Evolutionary conservation across 2,888 invertebrate genomes (phyloP), one percentile per base, ranked within the genome.

Genomic region (Dasysyrphus albostriatus): DNA sequence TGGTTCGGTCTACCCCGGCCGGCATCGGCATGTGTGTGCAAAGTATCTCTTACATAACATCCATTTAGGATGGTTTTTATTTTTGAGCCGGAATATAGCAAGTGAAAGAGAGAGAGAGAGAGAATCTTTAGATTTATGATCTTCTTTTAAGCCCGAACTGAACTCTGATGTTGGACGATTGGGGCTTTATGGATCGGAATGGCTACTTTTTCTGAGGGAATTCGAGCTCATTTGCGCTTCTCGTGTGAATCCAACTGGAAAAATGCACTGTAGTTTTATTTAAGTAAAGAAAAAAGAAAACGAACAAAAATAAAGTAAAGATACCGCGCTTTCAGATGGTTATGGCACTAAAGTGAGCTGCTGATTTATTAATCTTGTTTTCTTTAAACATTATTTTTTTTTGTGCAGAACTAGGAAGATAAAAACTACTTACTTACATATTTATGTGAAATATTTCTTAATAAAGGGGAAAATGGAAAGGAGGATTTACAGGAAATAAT

Each of bases 231-330:
- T 77, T 73, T 78, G 63, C 70, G 72, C 78, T 65, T 61, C 74
- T 73, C 73, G 77, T 87, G 85, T 74, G 85, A 87, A 75, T 24
- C 78, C 74, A 54, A 74, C 73, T 81, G 78, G 85, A 76, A 85
- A 82, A 82, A 76, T 76, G 72, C 72, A 69, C 19, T 65, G 61
- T 51, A 51, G 59, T 72, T 56, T 76, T 67, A 44, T 58, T 58
- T 9, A 58, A 58, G 16, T 34, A 58, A 58, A 54, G 12, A 54
- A 29, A 54, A 29, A 2, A 51, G 10, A 32, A 54, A 54, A 56
- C 24, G 9, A 9, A n/a, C n/a, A 51, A 24, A 0, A 51, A 5
- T 0, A 56, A 32, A 49, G 9, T 49, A 49, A 61, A 77, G 67
- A 59, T 85, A 81, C 84, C 84, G 84, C 81, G 63, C 44, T 63